Evolutionary conservation across 2,113 vertebrate genomes (phyloP).

Genomic region (Pterocles orientalis): DNA sequence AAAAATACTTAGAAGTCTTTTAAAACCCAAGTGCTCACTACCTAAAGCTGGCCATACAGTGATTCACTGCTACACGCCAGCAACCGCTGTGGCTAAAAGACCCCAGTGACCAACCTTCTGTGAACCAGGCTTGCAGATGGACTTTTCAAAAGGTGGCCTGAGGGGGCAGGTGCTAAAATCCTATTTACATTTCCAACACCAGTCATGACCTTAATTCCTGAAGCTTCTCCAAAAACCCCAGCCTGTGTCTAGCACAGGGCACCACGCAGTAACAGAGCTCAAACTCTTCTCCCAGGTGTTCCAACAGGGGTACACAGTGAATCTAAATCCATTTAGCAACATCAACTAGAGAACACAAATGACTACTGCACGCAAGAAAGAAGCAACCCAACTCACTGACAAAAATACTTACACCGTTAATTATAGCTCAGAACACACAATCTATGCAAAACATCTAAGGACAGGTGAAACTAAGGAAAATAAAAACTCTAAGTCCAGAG

Average conservation of each 20-base stretch:
- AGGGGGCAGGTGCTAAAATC: not conserved
- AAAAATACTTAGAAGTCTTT: fast-evolving
- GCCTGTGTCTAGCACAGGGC: not conserved
- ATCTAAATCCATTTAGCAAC: not conserved
- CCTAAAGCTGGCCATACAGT: not conserved
- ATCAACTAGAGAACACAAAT: not conserved
- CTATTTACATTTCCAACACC: not conserved
- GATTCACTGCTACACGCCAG: fast-evolving
- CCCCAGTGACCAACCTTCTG: not conserved
- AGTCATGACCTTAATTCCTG: slow-evolving; percentile 16
- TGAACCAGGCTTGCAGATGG: not conserved
- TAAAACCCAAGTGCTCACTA: not conserved
- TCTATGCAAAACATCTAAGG: not conserved
- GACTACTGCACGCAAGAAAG: not conserved
- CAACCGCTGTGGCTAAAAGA: fast-evolving
- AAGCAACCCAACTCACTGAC: not conserved
- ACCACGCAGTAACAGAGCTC: not conserved
- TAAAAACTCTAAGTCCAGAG: not conserved
- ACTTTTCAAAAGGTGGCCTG: not conserved
- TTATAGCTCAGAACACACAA: not conserved
- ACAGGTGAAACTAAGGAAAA: fast-evolving
- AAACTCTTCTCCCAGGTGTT: not conserved
- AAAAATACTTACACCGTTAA: not conserved
- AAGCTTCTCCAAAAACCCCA: slow-evolving; percentile 9
- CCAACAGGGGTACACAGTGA: not conserved